Evolutionary conservation across 2,113 vertebrate species (phyloP).

Genomic region (Oryzias woworae): DNA sequence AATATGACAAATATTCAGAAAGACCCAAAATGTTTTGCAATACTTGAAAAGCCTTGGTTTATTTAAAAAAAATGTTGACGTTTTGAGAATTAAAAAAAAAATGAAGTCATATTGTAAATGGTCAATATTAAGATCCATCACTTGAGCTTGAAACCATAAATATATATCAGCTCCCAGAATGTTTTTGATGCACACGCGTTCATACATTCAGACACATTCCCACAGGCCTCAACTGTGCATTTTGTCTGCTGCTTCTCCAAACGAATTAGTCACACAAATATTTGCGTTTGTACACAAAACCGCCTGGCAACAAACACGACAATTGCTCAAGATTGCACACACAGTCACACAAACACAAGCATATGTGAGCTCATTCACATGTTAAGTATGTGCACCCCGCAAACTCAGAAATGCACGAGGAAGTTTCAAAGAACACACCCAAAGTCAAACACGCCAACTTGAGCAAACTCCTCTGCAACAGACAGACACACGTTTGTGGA

Average conservation of each 20-base stretch:
- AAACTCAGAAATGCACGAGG: slow-evolving; percentile 29
- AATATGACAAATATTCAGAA: too few relatives aligned
- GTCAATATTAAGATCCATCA: background rate
- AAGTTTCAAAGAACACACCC: slow-evolving; percentile 34
- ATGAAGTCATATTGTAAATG: background rate
- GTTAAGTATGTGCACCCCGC: background rate
- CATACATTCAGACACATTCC: slow-evolving; percentile 34
- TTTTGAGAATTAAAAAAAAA: too few relatives aligned
- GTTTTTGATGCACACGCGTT: slow-evolving; percentile 7
- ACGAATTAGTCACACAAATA: slow-evolving; percentile 75
- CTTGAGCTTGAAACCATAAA: background rate
- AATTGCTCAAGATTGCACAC: slow-evolving; percentile 15
- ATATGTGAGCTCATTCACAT: background rate
- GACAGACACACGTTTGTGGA: slow-evolving; percentile 31
- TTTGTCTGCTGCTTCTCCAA: slow-evolving; percentile 56
- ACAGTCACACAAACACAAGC: slow-evolving; percentile 14
- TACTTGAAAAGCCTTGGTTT: too few relatives aligned
- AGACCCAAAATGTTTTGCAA: too few relatives aligned
- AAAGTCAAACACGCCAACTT: slow-evolving; percentile 21
- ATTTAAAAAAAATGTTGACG: too few relatives aligned
- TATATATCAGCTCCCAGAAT: too few relatives aligned
- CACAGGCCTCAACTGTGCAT: slow-evolving; percentile 2
- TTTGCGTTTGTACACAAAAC: slow-evolving; percentile 71
- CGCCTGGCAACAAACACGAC: slow-evolving; percentile 65
- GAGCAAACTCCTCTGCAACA: slow-evolving; percentile 8